A percentile compares a stretch with the other conserved stretches of the same genome.
Evolutionary conservation across 2,113 vertebrate species (phyloP).

Genomic region (Grammomys dolichurus): DNA sequence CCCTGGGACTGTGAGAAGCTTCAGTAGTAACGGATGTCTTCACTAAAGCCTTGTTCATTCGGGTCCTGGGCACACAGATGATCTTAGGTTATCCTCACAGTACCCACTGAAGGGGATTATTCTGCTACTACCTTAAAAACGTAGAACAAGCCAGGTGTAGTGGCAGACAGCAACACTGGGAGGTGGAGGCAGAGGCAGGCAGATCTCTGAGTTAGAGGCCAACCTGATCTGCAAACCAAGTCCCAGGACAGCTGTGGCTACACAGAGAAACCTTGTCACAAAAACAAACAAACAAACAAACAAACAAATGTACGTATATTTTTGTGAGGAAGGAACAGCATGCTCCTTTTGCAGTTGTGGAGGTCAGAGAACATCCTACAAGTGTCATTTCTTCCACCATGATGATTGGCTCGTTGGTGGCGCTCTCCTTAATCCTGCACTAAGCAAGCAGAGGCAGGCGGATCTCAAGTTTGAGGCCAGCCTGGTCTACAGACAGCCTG

Average conservation of each 20-base stretch:
- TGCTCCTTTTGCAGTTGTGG: not conserved
- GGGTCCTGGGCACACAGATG: rapidly evolving
- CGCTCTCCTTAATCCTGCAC: not conserved
- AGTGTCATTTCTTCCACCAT: not conserved
- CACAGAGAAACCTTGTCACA: not conserved
- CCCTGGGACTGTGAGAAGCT: not conserved
- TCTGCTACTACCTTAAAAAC: not conserved
- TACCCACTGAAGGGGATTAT: not conserved
- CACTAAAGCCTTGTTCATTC: not conserved
- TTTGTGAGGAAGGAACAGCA: not conserved
- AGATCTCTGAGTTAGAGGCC: not conserved
- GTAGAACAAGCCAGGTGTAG: not conserved
- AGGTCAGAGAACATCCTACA: not conserved
- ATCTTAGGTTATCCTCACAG: not conserved
- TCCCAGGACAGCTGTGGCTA: not conserved
- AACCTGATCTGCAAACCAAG: not conserved
- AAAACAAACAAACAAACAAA: not conserved
- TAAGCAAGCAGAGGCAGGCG: not conserved
- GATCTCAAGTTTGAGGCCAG: not conserved
- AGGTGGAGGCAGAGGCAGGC: not conserved
- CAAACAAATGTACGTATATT: not conserved
- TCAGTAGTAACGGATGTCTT: not conserved
- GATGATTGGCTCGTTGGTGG: not conserved
- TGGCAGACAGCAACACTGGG: not conserved
- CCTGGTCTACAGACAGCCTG: not conserved